Evolutionary conservation across 2,888 invertebrate species (phyloP).

Genomic region (Lycophotia porphyrea): DNA sequence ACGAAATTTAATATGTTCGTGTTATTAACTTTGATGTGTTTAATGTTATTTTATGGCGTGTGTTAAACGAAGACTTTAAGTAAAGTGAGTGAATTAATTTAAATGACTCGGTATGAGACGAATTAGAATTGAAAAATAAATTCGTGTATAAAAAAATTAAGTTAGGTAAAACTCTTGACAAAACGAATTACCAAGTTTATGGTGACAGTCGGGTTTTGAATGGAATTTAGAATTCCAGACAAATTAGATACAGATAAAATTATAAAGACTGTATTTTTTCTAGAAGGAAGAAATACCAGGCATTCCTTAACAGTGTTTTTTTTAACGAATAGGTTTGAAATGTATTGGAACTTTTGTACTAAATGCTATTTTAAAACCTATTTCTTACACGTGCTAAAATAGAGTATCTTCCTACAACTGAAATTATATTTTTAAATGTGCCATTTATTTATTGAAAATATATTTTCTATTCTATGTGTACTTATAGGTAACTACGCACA

Average conservation of each 20-base stretch:
- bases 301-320: not conserved
- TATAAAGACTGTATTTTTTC: not conserved
- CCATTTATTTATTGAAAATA: no score
- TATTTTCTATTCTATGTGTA: not conserved
- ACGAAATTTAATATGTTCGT: slow-evolving; percentile 35
- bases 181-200: not conserved
- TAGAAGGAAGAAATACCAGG: no score
- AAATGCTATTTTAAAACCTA: not conserved
- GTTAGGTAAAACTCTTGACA: not conserved
- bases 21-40: slow-evolving; percentile 28
- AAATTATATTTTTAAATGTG: not conserved
- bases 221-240: not conserved
- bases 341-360: not conserved
- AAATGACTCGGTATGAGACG: not conserved
- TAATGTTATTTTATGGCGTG: slow-evolving; percentile 9
- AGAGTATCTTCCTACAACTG: not conserved
- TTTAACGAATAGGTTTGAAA: not conserved
- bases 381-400: not conserved
- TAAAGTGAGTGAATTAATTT: slow-evolving; percentile 6
- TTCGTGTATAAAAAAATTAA: not conserved
- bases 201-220: not conserved
- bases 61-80: not conserved
- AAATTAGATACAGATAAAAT: not conserved
- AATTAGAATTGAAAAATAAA: not conserved
- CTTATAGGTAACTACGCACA: not conserved